A percentile compares a stretch with the other conserved stretches of the same genome.
Conservation (phyloP, 2,113 vertebrate species). For the Rhipidura dahli region DNA sequence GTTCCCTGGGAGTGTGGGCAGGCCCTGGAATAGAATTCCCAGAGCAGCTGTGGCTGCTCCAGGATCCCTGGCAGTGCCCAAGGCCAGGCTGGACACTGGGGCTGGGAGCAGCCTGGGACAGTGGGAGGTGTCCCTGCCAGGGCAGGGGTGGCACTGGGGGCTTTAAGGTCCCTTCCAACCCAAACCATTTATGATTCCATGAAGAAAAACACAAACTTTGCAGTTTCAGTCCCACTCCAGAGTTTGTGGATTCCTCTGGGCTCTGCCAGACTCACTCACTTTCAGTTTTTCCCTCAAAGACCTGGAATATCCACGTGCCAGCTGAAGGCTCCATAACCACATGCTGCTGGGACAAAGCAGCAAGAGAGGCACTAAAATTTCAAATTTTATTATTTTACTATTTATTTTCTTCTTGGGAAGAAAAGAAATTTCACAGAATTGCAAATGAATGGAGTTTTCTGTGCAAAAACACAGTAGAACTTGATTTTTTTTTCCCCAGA, state of each 20-base stretch:
- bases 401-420: neutral
- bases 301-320: neutral
- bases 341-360: neutral
- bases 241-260: neutral
- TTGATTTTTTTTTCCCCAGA: neutral
- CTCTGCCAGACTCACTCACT: rapidly evolving
- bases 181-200: too few relatives aligned
- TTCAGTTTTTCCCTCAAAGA: neutral
- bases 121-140: too few relatives aligned
- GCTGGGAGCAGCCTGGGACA: too few relatives aligned
- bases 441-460: neutral
- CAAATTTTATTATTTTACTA: neutral
- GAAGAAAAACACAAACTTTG: neutral
- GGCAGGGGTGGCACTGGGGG: too few relatives aligned
- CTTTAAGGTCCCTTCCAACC: too few relatives aligned
- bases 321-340: rapidly evolving
- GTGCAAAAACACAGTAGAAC: neutral
- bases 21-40: too few relatives aligned
- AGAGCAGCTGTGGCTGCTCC: too few relatives aligned
- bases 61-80: too few relatives aligned
- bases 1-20: too few relatives aligned
- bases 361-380: neutral
- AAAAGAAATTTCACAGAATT: neutral
- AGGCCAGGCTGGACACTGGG: too few relatives aligned
- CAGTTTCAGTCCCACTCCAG: neutral